Conservation (phyloP, 2,113 vertebrate species). For the Campylomormyrus numenius region DNA sequence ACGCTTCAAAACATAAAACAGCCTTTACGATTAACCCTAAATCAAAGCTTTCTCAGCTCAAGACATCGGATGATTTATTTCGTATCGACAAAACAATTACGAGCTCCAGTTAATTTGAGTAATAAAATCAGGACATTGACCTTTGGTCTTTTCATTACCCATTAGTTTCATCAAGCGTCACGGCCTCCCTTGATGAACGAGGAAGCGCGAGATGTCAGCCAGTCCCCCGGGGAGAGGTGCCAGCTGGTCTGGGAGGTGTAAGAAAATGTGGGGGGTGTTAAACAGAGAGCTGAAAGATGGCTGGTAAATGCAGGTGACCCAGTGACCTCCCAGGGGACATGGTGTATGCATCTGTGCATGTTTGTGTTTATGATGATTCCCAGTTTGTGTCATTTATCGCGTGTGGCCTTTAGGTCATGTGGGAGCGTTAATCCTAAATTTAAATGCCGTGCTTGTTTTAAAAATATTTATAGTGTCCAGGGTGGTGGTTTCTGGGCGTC, state of each 20-base stretch:
- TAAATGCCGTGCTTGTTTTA: constrained; percentile 1
- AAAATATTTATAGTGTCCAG: neutral
- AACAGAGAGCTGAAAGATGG: neutral
- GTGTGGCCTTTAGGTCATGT: neutral
- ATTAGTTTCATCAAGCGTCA: neutral
- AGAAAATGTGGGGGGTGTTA: neutral
- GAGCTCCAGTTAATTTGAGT: neutral
- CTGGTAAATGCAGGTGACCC: neutral
- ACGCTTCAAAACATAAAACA: neutral
- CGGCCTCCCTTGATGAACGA: neutral
- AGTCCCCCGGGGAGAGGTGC: neutral
- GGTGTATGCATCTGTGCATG: neutral
- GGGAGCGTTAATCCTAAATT: constrained; percentile 2
- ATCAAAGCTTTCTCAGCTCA: neutral
- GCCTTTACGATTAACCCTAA: neutral
- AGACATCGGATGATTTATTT: neutral
- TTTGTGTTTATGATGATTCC: neutral
- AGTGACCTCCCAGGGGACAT: neutral
- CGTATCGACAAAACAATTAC: constrained; percentile 2
- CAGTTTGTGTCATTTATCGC: neutral
- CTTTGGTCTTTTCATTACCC: neutral
- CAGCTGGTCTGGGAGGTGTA: neutral
- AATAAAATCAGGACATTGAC: constrained; percentile 2
- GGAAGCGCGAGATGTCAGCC: neutral
- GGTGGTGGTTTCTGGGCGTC: neutral